Evolutionary conservation across 2,888 invertebrate species (phyloP).

Genomic region (Eupeodes latifasciatus): DNA sequence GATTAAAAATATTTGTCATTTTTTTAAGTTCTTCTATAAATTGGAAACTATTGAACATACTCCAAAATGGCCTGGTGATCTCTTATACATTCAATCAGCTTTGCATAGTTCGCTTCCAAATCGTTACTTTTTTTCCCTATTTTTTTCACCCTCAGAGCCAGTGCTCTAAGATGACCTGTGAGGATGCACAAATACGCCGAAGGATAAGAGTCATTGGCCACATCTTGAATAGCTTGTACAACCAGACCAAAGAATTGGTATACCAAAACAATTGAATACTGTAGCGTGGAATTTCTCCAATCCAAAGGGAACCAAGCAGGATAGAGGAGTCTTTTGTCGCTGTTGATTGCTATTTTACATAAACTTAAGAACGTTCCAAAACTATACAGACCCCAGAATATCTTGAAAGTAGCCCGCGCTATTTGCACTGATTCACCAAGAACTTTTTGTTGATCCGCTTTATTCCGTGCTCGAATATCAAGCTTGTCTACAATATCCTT

Average conservation of each 20-base stretch:
- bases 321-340: conserved; percentile 78
- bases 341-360: conserved; percentile 77
- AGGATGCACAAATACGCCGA: conserved; percentile 80
- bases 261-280: conserved; percentile 76
- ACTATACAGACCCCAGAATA: conserved; percentile 79
- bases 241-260: conserved; percentile 80
- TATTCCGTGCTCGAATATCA: conserved; percentile 68
- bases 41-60: conserved; percentile 64
- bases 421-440: conserved; percentile 77
- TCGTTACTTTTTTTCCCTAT: conserved; percentile 76
- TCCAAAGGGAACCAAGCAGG: conserved; percentile 82
- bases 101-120: conserved; percentile 68
- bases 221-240: conserved; percentile 81
- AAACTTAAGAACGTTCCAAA: conserved; percentile 79
- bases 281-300: conserved; percentile 78
- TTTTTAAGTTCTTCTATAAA: neutral
- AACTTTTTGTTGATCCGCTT: conserved; percentile 75
- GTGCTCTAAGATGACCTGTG: conserved; percentile 80
- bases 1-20: conserved; percentile 9
- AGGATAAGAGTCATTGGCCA: conserved; percentile 82
- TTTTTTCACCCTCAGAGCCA: conserved; percentile 79
- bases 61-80: conserved; percentile 80
- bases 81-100: conserved; percentile 79
- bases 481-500: conserved; percentile 74
- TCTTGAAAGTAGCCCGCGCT: conserved; percentile 78